Evolutionary conservation across 2,113 vertebrate genomes (phyloP).

Genomic region (Chlorocebus sabaeus): DNA sequence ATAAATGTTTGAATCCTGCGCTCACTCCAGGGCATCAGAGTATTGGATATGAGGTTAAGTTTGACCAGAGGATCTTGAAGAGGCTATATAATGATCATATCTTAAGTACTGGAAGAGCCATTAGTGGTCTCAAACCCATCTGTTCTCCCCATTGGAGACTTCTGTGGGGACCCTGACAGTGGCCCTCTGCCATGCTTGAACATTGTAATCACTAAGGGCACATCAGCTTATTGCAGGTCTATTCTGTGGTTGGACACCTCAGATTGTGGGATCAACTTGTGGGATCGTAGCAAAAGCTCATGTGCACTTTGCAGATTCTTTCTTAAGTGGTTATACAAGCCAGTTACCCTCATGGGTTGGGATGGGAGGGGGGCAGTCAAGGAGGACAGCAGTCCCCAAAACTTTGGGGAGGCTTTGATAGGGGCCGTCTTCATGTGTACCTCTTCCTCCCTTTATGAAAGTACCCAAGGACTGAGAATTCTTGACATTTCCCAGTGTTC

Average conservation of each 20-base stretch:
- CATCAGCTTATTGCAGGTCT: background rate
- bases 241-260: background rate
- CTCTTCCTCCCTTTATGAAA: background rate
- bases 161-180: background rate
- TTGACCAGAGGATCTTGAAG: slow-evolving; percentile 1
- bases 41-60: background rate
- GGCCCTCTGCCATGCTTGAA: background rate
- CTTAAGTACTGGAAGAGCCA: background rate
- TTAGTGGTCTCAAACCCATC: background rate
- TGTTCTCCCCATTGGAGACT: background rate
- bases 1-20: background rate
- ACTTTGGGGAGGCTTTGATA: background rate
- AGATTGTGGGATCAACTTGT: background rate
- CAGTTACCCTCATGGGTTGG: background rate
- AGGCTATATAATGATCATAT: background rate
- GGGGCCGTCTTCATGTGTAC: background rate
- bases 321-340: no score
- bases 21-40: background rate
- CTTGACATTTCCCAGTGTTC: background rate
- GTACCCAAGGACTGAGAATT: background rate
- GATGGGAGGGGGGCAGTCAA: background rate
- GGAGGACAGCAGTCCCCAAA: background rate
- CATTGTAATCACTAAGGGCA: background rate
- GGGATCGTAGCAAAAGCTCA: background rate
- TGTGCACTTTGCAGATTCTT: background rate